These are phyloP conservation scores for Drosophila acutilabella DNA, from an alignment of 2,888 invertebrate genomes.

Conservation along the genomic window DNA sequence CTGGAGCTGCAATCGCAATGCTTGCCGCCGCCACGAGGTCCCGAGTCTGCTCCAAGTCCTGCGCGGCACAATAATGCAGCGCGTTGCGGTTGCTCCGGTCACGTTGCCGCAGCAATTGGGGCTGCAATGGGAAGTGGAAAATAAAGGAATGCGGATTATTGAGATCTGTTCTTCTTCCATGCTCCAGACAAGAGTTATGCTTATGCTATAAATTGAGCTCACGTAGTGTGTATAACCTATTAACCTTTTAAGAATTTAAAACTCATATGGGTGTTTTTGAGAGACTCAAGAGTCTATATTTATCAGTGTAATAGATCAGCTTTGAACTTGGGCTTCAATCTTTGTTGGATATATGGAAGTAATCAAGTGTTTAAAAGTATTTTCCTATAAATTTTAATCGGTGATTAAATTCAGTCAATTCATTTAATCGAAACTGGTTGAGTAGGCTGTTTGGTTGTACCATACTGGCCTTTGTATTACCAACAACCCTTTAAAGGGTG, in stretches of 20 bases:
- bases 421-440: too few relatives aligned
- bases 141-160: slow-evolving; percentile 13
- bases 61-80: slow-evolving; percentile 94
- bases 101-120: slow-evolving; percentile 88
- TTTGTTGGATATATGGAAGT: too few relatives aligned
- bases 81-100: slow-evolving; percentile 94
- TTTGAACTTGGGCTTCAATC: too few relatives aligned
- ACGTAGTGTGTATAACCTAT: neutral
- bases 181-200: slow-evolving; percentile 6
- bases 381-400: too few relatives aligned
- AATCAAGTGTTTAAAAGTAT: too few relatives aligned
- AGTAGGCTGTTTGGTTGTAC: too few relatives aligned
- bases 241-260: too few relatives aligned
- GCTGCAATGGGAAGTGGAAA: slow-evolving; percentile 84
- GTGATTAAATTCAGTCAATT: too few relatives aligned
- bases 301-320: too few relatives aligned
- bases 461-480: too few relatives aligned
- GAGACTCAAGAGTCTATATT: too few relatives aligned
- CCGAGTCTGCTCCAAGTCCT: slow-evolving; percentile 76
- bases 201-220: neutral
- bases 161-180: slow-evolving; percentile 6
- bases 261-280: too few relatives aligned
- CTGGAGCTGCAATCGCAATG: slow-evolving; percentile 94
- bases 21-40: slow-evolving; percentile 89
- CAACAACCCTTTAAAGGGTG: slow-evolving; percentile 3